A percentile compares a stretch with the other conserved stretches of the same genome.
phyloP scores from a whole-genome alignment of 1,140 invertebrate genomes.

The Drosophila repletoides region DNA sequence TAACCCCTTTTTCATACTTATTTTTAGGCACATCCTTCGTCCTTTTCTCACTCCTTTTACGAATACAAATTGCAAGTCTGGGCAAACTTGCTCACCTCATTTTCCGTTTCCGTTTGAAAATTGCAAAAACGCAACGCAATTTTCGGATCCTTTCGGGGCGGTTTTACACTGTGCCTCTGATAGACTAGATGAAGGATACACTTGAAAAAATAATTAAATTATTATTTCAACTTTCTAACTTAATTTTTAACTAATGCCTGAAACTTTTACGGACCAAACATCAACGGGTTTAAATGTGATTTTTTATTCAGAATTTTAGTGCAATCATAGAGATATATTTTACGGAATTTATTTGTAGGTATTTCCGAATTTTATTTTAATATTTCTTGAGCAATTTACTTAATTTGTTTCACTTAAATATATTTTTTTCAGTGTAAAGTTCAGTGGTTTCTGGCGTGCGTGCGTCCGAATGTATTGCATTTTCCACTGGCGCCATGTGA shows the following conservation, averaged over 20 bases:
- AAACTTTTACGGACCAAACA: too few species aligned
- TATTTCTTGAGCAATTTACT: too few species aligned
- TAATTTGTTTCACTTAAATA: neutral
- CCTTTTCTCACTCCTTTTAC: too few species aligned
- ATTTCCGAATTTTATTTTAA: too few species aligned
- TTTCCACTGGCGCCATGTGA: slow-evolving; percentile 70
- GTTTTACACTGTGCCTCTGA: slow-evolving; percentile 29
- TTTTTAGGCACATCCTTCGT: too few species aligned
- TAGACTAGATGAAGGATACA: neutral
- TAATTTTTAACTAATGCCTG: too few species aligned
- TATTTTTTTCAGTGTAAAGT: neutral
- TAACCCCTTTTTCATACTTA: too few species aligned
- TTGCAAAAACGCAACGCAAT: slow-evolving; percentile 6
- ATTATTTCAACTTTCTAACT: too few species aligned
- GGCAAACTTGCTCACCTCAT: slow-evolving; percentile 58
- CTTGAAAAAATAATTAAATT: neutral
- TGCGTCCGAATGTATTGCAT: slow-evolving; percentile 53
- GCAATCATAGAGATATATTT: too few species aligned
- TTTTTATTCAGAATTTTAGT: too few species aligned
- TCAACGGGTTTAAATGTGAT: too few species aligned
- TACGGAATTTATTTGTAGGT: too few species aligned
- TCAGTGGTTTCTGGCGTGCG: slow-evolving; percentile 23
- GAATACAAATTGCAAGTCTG: slow-evolving; percentile 28
- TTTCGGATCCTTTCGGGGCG: neutral
- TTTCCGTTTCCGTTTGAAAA: slow-evolving; percentile 56